These are phyloP conservation scores for Alligator sinensis DNA, from an alignment of 2,113 vertebrate genomes.

Conservation along the genomic window DNA sequence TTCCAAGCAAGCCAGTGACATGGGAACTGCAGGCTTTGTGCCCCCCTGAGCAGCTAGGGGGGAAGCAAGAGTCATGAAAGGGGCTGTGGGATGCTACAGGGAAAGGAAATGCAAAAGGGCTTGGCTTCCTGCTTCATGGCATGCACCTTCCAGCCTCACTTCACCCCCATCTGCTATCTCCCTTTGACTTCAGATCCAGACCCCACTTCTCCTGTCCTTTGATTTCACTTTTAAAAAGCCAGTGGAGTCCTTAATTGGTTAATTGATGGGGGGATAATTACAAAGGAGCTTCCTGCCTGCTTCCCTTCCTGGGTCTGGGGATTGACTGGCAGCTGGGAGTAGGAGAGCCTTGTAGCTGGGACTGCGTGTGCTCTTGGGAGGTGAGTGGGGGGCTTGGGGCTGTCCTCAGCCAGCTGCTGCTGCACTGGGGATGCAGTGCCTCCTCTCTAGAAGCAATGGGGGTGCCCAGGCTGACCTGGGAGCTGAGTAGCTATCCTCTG, in stretches of 20 bases:
- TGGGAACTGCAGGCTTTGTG: background rate
- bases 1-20: background rate
- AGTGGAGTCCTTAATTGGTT: background rate
- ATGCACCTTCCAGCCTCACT: background rate
- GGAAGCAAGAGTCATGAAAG: no score
- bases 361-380: background rate
- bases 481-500: background rate
- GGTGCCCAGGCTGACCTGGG: background rate
- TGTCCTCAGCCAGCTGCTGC: background rate
- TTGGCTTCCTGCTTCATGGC: background rate
- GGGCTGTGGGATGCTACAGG: background rate
- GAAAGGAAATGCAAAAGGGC: background rate
- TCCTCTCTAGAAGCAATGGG: background rate
- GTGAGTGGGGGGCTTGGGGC: background rate
- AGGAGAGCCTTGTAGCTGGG: background rate
- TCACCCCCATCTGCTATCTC: no score
- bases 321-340: background rate
- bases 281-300: background rate
- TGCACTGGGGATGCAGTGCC: background rate
- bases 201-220: slow-evolving; percentile 11
- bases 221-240: slow-evolving; percentile 3
- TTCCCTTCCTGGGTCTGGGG: fast-evolving
- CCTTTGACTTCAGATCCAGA: background rate
- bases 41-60: no score
- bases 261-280: slow-evolving; percentile 37